Percentiles rank a stretch among this genome's conserved stretches.
Evolutionary conservation across 2,797 vertebrate genomes (phyloP).

Genomic region (Hemibagrus guttatus): DNA sequence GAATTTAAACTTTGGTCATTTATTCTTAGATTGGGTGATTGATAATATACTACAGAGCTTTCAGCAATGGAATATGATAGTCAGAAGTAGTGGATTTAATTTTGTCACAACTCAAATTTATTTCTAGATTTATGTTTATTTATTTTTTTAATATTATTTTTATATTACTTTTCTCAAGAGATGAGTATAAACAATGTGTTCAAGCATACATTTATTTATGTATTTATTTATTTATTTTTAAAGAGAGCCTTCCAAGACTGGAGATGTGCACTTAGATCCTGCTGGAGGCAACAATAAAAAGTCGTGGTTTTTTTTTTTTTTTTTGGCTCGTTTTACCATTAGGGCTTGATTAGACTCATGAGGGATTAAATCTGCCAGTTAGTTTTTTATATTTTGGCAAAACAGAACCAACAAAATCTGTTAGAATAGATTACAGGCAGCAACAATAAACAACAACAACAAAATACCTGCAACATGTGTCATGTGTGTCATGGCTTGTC

Average conservation of each 20-base stretch:
- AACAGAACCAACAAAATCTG: not conserved
- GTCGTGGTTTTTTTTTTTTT: too few relatives aligned
- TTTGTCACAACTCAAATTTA: not conserved
- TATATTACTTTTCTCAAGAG: not conserved
- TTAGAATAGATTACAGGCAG: not conserved
- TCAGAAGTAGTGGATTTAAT: not conserved
- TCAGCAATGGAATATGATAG: not conserved
- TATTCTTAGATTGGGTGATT: not conserved
- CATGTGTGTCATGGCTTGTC: too few relatives aligned
- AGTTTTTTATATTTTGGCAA: not conserved
- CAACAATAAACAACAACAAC: not conserved
- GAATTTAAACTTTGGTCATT: constrained; percentile 9
- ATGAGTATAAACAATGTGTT: too few relatives aligned
- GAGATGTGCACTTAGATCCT: not conserved
- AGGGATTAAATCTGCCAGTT: not conserved
- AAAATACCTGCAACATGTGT: too few relatives aligned
- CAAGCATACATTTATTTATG: too few relatives aligned
- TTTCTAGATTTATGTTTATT: not conserved
- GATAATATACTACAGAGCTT: not conserved
- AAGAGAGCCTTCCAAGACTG: not conserved
- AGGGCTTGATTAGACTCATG: not conserved
- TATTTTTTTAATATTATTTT: not conserved
- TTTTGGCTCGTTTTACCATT: too few relatives aligned
- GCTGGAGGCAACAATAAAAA: not conserved
- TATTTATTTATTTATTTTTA: not conserved